These are phyloP conservation scores for Echinarachnius parma DNA, from an alignment of 53 echinoderm and acorn worm genomes.

Conservation along the genomic window DNA sequence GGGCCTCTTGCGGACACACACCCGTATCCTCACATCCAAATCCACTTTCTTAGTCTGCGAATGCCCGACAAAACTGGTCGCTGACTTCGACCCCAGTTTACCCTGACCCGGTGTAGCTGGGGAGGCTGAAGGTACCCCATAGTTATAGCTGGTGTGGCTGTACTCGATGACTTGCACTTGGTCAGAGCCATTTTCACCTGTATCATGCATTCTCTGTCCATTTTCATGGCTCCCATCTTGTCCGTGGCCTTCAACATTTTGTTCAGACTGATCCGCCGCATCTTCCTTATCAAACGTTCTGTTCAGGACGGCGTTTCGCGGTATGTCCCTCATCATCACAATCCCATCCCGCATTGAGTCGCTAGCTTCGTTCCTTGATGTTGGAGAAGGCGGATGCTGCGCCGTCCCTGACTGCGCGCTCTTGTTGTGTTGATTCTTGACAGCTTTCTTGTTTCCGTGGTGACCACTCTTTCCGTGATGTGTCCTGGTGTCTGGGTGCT, in stretches of 20 bases:
- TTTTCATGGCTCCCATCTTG: not conserved
- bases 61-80: not conserved
- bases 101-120: not conserved
- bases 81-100: not conserved
- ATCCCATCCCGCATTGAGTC: too few species aligned
- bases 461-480: not conserved
- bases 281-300: conserved; percentile 44
- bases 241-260: not conserved
- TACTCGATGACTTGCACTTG: conserved; percentile 59
- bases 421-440: conserved; percentile 29
- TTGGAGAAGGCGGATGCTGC: too few species aligned
- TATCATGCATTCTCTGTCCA: not conserved
- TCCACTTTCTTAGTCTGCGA: too few species aligned
- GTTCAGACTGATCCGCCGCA: not conserved
- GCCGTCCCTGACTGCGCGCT: not conserved
- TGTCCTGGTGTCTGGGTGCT: not conserved
- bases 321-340: conserved; percentile 1
- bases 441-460: conserved; percentile 7
- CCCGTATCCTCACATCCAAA: conserved; percentile 55
- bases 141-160: conserved; percentile 59
- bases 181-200: too few species aligned
- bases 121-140: conserved; percentile 66
- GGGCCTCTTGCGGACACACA: conserved; percentile 88
- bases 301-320: conserved; percentile 16
- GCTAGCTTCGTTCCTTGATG: conserved; percentile 17